Base-by-base conservation (phyloP, 1,140 invertebrate genomes). In the Octopus bimaculoides region DNA sequence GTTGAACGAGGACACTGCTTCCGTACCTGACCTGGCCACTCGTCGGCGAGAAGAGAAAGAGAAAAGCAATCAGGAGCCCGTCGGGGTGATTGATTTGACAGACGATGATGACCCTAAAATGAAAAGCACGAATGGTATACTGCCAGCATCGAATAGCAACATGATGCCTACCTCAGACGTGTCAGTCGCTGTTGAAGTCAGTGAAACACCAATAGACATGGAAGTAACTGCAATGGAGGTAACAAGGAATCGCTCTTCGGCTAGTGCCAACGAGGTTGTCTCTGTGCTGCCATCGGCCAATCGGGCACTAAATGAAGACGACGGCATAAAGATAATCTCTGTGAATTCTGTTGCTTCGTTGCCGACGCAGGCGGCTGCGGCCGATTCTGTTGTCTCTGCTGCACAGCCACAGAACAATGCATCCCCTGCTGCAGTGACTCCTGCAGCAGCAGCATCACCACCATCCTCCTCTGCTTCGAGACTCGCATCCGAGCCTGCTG, bases 41-140 rank as follows among this genome's bases (percentile, higher is more conserved):
- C 41, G 20, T 10, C 20, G 61, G 75, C 41, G 9, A 53, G 12
- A 17, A 20, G 17, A 53, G 69, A 75, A 77, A 26, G 66, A 73
- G 12, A 73, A 12, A 0, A 5, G 52, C 9, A 52, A n/a, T 8
- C 73, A 54, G 74, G 69, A 55, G 14, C 77, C 56, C n/a, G 9
- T 41, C 7, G 55, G 52, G 4, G 54, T 80, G 5, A 82, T 82
- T 17, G 82, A 86, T 77, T 78, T 81, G 5, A 81, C 81, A 26
- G 5, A 71, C 0, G 77, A 81, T 5, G 56, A 79, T 5, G 74
- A 74, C 5, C 75, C 78, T 2, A 69, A 69, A 14, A 74, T 41
- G 9, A 41, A 61, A 6, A 71, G 69, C 8, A 66, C 54, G 6
- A 77, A 61, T 53, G 75, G 77, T 52, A 20, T 73, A 12, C 52